Percentiles rank a stretch among this genome's conserved stretches.
These are phyloP conservation scores for Parasteatoda tepidariorum DNA, from an alignment of 1,140 invertebrate species.

Conservation along the genomic window DNA sequence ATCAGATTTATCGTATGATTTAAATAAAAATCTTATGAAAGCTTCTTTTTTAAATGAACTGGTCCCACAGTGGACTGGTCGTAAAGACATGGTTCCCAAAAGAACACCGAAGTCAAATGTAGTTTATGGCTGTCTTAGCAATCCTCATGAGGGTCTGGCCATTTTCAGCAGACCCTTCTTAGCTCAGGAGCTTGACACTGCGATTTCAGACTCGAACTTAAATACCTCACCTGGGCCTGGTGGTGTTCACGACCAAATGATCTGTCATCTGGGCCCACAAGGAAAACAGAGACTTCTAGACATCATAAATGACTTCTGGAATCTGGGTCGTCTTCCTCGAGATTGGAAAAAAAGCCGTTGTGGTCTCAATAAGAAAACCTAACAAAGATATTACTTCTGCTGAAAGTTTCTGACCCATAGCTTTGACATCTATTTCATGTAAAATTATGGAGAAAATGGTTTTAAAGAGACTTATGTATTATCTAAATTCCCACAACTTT, in stretches of 20 bases:
- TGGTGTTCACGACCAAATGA: not conserved
- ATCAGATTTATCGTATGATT: too few species aligned
- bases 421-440: too few species aligned
- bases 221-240: not conserved
- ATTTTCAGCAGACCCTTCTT: not conserved
- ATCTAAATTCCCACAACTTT: not conserved
- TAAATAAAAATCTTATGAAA: too few species aligned
- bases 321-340: not conserved
- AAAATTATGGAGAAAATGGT: too few species aligned
- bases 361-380: not conserved
- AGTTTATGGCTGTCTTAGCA: not conserved
- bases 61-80: too few species aligned
- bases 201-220: not conserved
- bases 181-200: not conserved
- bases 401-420: too few species aligned
- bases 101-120: too few species aligned
- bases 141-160: not conserved
- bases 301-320: not conserved
- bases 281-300: not conserved
- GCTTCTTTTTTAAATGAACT: too few species aligned
- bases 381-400: too few species aligned
- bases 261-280: too few species aligned
- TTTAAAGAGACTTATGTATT: not conserved
- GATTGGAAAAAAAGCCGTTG: not conserved
- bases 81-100: too few species aligned